Base-by-base conservation (phyloP, 2,113 vertebrate genomes). In the Melanerpes aurifrons region DNA sequence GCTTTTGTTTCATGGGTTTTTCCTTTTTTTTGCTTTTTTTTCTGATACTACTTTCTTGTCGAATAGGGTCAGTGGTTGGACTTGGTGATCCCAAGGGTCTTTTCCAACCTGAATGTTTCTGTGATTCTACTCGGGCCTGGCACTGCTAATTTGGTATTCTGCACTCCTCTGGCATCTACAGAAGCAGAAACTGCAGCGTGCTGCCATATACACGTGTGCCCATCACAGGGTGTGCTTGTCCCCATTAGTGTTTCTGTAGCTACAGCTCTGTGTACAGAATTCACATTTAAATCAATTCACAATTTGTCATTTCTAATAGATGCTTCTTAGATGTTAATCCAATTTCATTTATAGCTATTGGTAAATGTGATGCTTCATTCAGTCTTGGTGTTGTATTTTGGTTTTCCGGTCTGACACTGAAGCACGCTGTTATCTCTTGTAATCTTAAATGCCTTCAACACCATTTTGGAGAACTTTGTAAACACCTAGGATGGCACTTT, bases 161-260 rank as follows among this genome's bases (percentile, higher is more conserved):
- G 48, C 43, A 35, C 0, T n/a, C 12, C 9, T 45, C 3, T 3
- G 3, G 2, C 4, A 26, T 24, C 69, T 72, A 1, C 3, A 10
- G 43, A 68, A n/a, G 32, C 5, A 8, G n/a, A 37, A 12, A 22
- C 21, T 43, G 25, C 22, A 57, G 37, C 6, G 1, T 14, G 11
- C 11, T 62, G 32, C 66, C 6, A 1, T 14, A 7, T 3, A 22
- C 31, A 19, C 1, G 0, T 1, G 0, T 25, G 48, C 20, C 58
- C 18, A 3, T 31, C 21, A 9, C 53, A 67, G 18, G 16, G 43
- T 6, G 0, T 9, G 18, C 4, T 43, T 1, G 0, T 64, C 26
- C 17, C 68, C 50, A 24, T 80, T 17, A 19, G 28, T 37, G 53
- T 45, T 74, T 45, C 62, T 85, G 62, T 53, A 62, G 19, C 8